Percentiles rank a stretch among this genome's conserved stretches.
Conservation (phyloP, 2,888 invertebrate genomes). For the Cephus sareptanus region DNA sequence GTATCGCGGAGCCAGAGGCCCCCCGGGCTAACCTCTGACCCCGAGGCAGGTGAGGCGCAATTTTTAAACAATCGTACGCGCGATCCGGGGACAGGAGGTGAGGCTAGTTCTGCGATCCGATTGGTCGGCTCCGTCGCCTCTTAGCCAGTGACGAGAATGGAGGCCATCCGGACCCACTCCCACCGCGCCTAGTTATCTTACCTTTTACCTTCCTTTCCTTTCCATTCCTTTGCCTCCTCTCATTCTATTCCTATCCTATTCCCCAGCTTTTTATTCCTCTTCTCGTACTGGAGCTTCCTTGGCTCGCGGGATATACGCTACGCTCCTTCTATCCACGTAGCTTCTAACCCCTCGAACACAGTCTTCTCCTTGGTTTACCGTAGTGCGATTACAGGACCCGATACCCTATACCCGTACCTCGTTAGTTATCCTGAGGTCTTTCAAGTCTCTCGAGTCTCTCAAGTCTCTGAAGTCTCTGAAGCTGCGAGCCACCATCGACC, state of each 20-base stretch:
- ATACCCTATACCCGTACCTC: conserved; percentile 7
- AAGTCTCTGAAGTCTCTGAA: neutral
- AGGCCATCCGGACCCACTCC: conserved; percentile 54
- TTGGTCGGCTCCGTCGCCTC: conserved; percentile 49
- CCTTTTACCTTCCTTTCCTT: conserved; percentile 40
- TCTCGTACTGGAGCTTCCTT: neutral
- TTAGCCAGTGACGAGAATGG: conserved; percentile 57
- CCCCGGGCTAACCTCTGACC: conserved; percentile 48
- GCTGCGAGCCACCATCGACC: neutral
- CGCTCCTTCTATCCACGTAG: neutral
- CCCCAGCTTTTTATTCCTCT: conserved; percentile 17
- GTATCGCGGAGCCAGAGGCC: conserved; percentile 20
- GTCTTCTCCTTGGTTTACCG: conserved; percentile 20
- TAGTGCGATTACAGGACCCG: conserved; percentile 5
- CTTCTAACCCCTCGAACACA: conserved; percentile 20
- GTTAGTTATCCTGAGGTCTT: conserved; percentile 2
- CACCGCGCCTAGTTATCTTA: conserved; percentile 50
- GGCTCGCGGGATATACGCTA: neutral
- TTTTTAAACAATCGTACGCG: conserved; percentile 47
- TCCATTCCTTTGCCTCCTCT: conserved; percentile 36
- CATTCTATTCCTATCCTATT: conserved; percentile 20
- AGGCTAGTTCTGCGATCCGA: conserved; percentile 46
- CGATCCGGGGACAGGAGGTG: conserved; percentile 45
- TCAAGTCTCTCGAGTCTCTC: neutral
- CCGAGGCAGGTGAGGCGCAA: conserved; percentile 53